Percentiles rank a stretch among this genome's conserved stretches.
phyloP scores from a whole-genome alignment of 2,113 vertebrate species.

The Egretta garzetta region DNA sequence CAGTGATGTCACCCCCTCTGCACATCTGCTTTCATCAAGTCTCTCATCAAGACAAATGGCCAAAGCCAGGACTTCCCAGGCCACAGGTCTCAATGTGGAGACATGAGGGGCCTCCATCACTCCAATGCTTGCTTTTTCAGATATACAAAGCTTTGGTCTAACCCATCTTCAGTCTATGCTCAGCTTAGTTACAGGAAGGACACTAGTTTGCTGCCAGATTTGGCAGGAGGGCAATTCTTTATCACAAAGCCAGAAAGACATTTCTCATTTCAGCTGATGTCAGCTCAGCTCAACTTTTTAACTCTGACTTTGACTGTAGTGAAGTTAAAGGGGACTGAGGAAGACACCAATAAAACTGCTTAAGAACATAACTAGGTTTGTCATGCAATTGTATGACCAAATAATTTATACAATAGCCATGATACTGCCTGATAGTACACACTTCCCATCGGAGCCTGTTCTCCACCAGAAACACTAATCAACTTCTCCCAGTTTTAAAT shows the following conservation, averaged over 20 bases:
- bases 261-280: background rate
- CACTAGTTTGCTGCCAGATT: background rate
- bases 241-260: background rate
- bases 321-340: background rate
- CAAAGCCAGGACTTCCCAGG: background rate
- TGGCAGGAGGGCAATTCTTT: background rate
- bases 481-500: background rate
- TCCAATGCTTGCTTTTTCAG: background rate
- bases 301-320: background rate
- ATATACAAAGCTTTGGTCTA: background rate
- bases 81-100: background rate
- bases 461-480: background rate
- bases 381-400: background rate
- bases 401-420: background rate
- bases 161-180: background rate
- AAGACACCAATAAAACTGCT: conserved; percentile 1
- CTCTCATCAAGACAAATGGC: background rate
- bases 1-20: background rate
- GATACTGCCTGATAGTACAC: background rate
- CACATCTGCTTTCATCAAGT: background rate
- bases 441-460: background rate
- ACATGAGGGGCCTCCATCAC: background rate
- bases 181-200: background rate
- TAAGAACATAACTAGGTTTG: background rate
- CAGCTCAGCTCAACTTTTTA: background rate